Percentiles rank a stretch among this genome's conserved stretches.
These are phyloP conservation scores for Clarias fuscus DNA, from an alignment of 2,797 vertebrate genomes.

Conservation along the genomic window DNA sequence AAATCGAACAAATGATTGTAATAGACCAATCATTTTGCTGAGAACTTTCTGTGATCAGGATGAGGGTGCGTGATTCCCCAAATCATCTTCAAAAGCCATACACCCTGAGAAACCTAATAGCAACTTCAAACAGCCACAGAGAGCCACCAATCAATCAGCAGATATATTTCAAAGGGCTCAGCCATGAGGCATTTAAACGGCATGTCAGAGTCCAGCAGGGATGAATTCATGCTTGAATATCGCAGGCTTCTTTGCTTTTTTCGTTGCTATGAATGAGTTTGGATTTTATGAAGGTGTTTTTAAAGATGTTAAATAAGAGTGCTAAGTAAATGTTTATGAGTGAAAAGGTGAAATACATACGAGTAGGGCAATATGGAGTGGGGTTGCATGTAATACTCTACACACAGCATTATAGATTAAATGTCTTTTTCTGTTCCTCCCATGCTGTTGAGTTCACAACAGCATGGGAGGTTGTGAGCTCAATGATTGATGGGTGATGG, in stretches of 20 bases:
- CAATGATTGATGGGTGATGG: no score
- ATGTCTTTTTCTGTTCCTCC: no score
- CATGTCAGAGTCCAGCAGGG: conserved; percentile 35
- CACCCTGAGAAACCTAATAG: conserved; percentile 56
- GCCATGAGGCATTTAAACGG: conserved; percentile 42
- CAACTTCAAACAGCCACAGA: conserved; percentile 71
- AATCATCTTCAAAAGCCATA: conserved; percentile 70
- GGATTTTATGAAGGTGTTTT: background rate
- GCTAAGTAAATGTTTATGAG: background rate
- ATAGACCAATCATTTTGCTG: conserved; percentile 43
- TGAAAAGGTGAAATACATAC: background rate
- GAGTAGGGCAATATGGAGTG: background rate
- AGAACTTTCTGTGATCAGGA: conserved; percentile 67
- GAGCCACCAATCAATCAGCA: conserved; percentile 59
- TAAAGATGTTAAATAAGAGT: background rate
- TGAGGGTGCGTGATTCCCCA: conserved; percentile 59
- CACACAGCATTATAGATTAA: background rate
- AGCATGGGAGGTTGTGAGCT: no score
- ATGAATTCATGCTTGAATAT: conserved; percentile 33
- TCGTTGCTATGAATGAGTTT: background rate
- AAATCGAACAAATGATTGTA: conserved; percentile 22
- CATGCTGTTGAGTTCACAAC: no score
- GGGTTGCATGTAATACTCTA: background rate
- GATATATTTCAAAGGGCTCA: conserved; percentile 59
- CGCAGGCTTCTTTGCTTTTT: background rate